phyloP scores from a whole-genome alignment of 2,113 vertebrate genomes.

The Eidolon helvum region DNA sequence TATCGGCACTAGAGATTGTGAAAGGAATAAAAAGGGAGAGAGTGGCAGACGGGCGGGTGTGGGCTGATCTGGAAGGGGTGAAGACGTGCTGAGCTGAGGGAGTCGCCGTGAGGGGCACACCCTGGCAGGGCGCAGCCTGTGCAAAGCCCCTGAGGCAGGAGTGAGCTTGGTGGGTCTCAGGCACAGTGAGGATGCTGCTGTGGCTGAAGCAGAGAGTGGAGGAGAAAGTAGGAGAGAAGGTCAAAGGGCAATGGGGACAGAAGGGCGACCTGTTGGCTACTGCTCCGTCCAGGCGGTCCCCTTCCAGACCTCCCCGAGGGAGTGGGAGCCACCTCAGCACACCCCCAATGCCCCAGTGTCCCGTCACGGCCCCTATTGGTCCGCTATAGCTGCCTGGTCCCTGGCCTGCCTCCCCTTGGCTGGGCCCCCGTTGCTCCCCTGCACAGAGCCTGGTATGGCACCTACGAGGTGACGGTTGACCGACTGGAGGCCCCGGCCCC shows the following conservation, averaged over 20 bases:
- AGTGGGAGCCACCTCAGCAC: neutral
- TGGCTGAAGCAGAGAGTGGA: neutral
- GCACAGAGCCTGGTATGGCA: neutral
- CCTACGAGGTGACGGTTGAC: rapidly evolving
- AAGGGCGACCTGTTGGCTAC: neutral
- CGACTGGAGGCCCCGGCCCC: neutral
- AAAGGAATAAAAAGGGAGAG: neutral
- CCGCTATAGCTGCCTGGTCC: rapidly evolving
- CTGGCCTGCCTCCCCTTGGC: neutral
- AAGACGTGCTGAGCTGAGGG: neutral
- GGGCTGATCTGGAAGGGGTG: neutral
- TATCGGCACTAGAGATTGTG: neutral
- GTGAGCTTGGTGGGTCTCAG: neutral
- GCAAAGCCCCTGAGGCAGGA: constrained; percentile 27
- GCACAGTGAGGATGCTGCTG: neutral
- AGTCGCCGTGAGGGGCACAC: neutral
- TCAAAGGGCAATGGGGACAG: neutral
- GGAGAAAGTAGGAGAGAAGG: neutral
- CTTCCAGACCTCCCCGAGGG: neutral
- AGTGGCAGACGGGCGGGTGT: neutral
- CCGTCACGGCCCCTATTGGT: rapidly evolving
- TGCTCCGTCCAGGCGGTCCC: neutral
- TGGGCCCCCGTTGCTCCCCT: neutral
- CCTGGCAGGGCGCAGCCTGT: neutral
- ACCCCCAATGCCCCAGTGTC: neutral